Base-by-base conservation (phyloP, 2,888 invertebrate species). In the Eilema depressum region DNA sequence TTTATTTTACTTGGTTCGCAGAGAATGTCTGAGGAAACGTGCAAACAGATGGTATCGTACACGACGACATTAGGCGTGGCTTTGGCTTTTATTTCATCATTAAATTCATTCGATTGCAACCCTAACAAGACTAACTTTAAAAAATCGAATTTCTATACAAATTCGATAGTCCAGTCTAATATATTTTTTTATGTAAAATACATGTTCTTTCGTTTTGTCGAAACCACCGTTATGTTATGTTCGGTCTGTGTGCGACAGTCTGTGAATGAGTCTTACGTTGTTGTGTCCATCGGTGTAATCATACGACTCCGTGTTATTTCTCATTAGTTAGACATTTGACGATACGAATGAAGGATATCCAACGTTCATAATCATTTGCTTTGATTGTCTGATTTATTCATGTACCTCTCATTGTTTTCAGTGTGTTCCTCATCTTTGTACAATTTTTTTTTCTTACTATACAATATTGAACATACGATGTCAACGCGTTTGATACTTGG, bases 1-100 rank as follows among this genome's bases (percentile, higher is more conserved):
- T 88, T 89, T 85, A 91, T 93, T 93, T 94, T 94, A 94, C 96
- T 96, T 96, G 92, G 95, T 96, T 97, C 97, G 96, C 97, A 97
- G 97, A 97, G 96, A 97, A 97, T 97, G 97, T 97, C 97, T 96
- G 97, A 97, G 96, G 97, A 97, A 96, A 96, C 96, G 96, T 97
- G 97, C 97, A 97, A 97, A 97, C 97, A 97, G 95, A 97, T 97
- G 97, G 97, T 97, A 97, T 92, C 89, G 94, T 95, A 95, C 91
- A 87, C 87, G 91, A 89, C 87, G 89, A 85, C 85, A 89, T 87
- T 95, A 95, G 95, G 94, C 94, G 95, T 95, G 94, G 95, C 95
- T 95, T 95, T 94, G 88, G 94, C 94, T 94, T 95, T 91, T 92
- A 88, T 94, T 86, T 77, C 93, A 85, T 93, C 93, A 93, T 93